phyloP scores from a whole-genome alignment of 2,888 invertebrate genomes.

The Drosophila pullipes region DNA sequence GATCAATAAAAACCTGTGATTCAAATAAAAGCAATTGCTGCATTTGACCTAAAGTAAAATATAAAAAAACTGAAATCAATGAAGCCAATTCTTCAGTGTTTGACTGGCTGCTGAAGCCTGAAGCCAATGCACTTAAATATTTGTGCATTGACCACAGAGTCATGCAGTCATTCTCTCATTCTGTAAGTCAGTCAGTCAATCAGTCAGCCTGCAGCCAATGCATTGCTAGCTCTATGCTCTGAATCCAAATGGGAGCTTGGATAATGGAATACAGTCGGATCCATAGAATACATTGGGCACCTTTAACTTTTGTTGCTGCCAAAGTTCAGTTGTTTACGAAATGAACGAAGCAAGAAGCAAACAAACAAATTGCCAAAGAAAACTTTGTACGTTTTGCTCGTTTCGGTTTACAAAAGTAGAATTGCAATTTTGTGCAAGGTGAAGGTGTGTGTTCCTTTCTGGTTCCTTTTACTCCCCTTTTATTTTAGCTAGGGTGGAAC shows the following conservation, averaged over 20 bases:
- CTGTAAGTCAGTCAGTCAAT: not conserved
- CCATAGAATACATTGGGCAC: constrained; percentile 54
- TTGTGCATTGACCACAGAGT: constrained; percentile 1
- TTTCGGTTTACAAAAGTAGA: constrained; percentile 28
- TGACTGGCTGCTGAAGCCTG: not conserved
- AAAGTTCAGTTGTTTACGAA: constrained; percentile 74
- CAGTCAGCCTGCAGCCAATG: constrained; percentile 2
- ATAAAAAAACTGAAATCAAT: not conserved
- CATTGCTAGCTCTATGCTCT: not conserved
- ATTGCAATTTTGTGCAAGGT: constrained; percentile 43
- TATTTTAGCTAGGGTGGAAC: constrained; percentile 22
- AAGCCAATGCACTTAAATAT: constrained; percentile 4
- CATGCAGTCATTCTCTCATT: constrained; percentile 4
- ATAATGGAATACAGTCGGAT: constrained; percentile 32
- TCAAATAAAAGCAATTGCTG: not conserved
- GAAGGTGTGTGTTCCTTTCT: constrained; percentile 1
- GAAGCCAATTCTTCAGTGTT: not conserved
- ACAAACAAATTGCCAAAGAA: constrained; percentile 73
- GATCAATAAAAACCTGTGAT: constrained; percentile 4
- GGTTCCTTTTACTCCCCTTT: not conserved
- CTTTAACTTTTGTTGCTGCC: constrained; percentile 64
- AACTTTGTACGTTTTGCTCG: constrained; percentile 64
- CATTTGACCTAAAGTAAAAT: too few species aligned
- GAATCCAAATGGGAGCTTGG: not conserved
- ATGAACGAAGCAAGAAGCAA: constrained; percentile 67